phyloP scores from a whole-genome alignment of 2,113 vertebrate species.

The Asarcornis scutulata region DNA sequence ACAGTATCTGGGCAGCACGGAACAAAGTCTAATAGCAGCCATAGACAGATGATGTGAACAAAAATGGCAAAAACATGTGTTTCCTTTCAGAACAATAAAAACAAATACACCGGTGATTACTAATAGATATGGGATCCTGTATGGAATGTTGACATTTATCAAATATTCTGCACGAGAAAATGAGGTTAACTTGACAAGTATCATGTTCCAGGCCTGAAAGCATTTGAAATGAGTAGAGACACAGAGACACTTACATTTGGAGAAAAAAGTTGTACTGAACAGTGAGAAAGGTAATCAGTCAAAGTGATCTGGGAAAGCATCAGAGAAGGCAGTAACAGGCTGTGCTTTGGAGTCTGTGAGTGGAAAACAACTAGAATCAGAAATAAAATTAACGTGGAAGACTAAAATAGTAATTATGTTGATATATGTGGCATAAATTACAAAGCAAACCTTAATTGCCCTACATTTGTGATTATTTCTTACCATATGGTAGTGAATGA shows the following conservation, averaged over 20 bases:
- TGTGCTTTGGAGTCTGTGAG: background rate
- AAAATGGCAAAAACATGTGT: constrained; percentile 24
- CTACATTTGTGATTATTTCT: background rate
- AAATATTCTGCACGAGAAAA: constrained; percentile 30
- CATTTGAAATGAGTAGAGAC: background rate
- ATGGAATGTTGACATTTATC: background rate
- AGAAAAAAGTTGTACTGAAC: background rate
- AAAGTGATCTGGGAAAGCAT: background rate
- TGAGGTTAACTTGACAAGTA: background rate
- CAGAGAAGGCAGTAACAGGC: background rate
- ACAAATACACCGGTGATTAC: background rate
- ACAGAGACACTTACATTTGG: background rate
- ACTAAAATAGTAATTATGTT: background rate
- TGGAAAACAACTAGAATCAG: background rate
- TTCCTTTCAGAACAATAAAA: constrained; percentile 47
- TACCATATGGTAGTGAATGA: background rate
- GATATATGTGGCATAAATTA: background rate
- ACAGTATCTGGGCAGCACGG: background rate
- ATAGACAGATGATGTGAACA: background rate
- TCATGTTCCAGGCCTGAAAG: constrained; percentile 4
- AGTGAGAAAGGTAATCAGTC: background rate
- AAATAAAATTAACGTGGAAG: background rate
- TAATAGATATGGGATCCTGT: background rate
- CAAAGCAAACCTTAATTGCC: background rate
- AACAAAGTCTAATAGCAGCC: background rate